These are phyloP conservation scores for Abramis brama DNA, from an alignment of 2,113 vertebrate genomes.

Conservation along the genomic window DNA sequence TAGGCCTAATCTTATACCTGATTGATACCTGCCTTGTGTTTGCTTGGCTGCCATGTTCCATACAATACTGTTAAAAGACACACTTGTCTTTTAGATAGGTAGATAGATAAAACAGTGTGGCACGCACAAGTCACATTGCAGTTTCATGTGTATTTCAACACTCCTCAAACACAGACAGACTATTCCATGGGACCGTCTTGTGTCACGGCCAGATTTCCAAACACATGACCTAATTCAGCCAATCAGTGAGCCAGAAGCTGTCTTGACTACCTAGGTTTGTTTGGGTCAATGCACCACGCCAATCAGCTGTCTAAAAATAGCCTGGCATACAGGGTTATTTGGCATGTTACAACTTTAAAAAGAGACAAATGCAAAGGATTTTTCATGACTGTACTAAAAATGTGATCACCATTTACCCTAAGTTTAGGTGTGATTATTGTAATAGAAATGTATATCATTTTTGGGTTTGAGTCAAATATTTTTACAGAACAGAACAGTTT, in stretches of 20 bases:
- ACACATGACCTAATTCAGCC: background rate
- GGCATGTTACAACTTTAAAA: background rate
- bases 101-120: background rate
- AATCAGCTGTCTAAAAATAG: background rate
- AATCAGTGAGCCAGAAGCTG: background rate
- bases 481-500: background rate
- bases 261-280: background rate
- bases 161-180: background rate
- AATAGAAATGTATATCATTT: background rate
- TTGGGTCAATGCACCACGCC: background rate
- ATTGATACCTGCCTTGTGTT: background rate
- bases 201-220: background rate
- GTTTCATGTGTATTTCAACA: conserved; percentile 14
- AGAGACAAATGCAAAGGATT: background rate
- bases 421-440: background rate
- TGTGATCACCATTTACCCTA: background rate
- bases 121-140: background rate
- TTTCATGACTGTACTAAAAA: background rate
- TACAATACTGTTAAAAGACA: background rate
- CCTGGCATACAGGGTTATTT: background rate
- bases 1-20: background rate
- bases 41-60: background rate
- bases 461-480: background rate
- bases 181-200: background rate
- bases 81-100: background rate